These are phyloP conservation scores for Prionace glauca DNA, from an alignment of 2,797 vertebrate genomes.

Conservation along the genomic window DNA sequence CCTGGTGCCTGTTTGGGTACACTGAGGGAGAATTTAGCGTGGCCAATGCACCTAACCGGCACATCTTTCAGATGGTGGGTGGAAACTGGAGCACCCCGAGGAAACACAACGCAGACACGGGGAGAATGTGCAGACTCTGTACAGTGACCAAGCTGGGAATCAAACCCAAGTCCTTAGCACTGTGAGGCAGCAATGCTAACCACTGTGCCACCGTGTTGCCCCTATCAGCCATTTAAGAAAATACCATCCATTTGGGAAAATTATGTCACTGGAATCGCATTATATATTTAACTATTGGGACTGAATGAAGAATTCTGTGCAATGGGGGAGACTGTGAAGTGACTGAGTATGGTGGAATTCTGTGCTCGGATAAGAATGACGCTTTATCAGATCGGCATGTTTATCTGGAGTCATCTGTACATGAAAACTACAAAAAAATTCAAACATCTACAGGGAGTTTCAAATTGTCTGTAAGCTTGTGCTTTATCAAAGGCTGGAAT, in stretches of 20 bases:
- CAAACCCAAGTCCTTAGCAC: no score
- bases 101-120: no score
- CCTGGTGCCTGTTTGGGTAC: no score
- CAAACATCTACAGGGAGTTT: not conserved
- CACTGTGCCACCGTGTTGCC: no score
- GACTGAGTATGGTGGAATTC: not conserved
- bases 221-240: no score
- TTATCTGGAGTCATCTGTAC: slow-evolving; percentile 36
- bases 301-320: not conserved
- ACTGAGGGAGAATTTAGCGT: no score
- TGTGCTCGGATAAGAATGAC: not conserved
- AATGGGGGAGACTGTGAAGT: not conserved
- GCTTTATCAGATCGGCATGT: slow-evolving; percentile 23
- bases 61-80: no score
- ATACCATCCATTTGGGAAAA: not conserved
- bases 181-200: no score
- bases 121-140: no score
- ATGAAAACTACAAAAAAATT: not conserved
- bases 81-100: no score
- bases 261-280: not conserved
- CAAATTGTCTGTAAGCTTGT: not conserved
- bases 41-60: no score
- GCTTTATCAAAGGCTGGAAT: not conserved
- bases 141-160: no score
- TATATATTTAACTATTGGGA: not conserved